These are phyloP conservation scores for Lerema accius DNA, from an alignment of 1,140 invertebrate genomes.

Conservation along the genomic window DNA sequence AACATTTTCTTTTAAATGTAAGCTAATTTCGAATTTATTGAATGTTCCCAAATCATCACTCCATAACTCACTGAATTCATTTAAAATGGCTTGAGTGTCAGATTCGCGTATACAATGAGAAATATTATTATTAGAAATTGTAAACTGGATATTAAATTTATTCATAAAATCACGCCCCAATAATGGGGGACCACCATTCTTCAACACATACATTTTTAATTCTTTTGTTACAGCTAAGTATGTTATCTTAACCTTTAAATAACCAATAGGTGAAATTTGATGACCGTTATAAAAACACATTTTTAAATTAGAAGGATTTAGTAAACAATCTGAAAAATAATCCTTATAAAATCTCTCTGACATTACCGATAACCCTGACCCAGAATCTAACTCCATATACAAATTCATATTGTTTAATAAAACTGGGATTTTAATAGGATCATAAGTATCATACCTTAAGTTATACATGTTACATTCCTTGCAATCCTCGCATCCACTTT, in stretches of 20 bases:
- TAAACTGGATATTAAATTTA: constrained; percentile 38
- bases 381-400: constrained; percentile 33
- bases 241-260: constrained; percentile 19
- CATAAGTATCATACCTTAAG: constrained; percentile 30
- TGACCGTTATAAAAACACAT: constrained; percentile 36
- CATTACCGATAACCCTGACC: constrained; percentile 21
- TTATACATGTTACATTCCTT: constrained; percentile 32
- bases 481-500: constrained; percentile 19
- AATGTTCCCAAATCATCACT: constrained; percentile 29
- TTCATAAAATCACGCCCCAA: constrained; percentile 49
- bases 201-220: constrained; percentile 22
- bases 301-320: constrained; percentile 10
- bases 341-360: constrained; percentile 26
- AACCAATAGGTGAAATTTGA: constrained; percentile 31
- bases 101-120: not conserved
- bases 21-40: constrained; percentile 30
- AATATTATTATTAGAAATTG: constrained; percentile 18
- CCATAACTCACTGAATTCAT: constrained; percentile 25
- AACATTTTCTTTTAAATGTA: constrained; percentile 27
- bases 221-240: constrained; percentile 5
- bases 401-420: constrained; percentile 18
- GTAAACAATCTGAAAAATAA: constrained; percentile 8
- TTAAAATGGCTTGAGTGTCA: constrained; percentile 11
- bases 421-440: constrained; percentile 22
- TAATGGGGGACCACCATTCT: constrained; percentile 37